Evolutionary conservation across 2,888 invertebrate species (phyloP).

Genomic region (Choreutis nemorana): DNA sequence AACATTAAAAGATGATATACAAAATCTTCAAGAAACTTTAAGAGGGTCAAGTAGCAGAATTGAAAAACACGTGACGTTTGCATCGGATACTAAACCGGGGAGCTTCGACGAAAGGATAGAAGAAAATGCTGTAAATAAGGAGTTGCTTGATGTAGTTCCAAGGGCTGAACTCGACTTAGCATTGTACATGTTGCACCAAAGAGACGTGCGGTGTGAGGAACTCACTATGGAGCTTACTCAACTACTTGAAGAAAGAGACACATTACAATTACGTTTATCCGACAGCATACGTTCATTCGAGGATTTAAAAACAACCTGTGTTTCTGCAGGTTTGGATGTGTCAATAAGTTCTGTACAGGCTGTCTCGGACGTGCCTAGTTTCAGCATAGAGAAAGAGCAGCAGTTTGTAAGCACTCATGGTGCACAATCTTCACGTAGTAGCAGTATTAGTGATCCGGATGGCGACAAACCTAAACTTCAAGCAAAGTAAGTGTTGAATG

Average conservation of each 20-base stretch:
- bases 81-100: slow-evolving; percentile 46
- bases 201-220: slow-evolving; percentile 87
- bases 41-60: slow-evolving; percentile 36
- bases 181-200: slow-evolving; percentile 84
- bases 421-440: slow-evolving; percentile 41
- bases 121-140: slow-evolving; percentile 21
- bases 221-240: slow-evolving; percentile 84
- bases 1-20: slow-evolving; percentile 72
- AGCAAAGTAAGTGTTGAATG: slow-evolving; percentile 42
- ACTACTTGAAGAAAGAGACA: slow-evolving; percentile 85
- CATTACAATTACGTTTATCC: slow-evolving; percentile 81
- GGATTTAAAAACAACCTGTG: slow-evolving; percentile 36
- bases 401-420: slow-evolving; percentile 42
- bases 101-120: slow-evolving; percentile 20
- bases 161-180: slow-evolving; percentile 81
- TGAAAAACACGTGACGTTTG: slow-evolving; percentile 54
- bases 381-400: slow-evolving; percentile 31
- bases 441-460: slow-evolving; percentile 48
- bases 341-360: slow-evolving; percentile 27
- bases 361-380: slow-evolving; percentile 30
- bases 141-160: slow-evolving; percentile 43
- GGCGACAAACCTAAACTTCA: slow-evolving; percentile 50
- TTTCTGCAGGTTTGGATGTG: slow-evolving; percentile 27
- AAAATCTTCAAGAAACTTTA: slow-evolving; percentile 31
- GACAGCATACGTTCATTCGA: slow-evolving; percentile 81